Conservation (phyloP, 2,888 invertebrate genomes). For the Nomada ferruginata region DNA sequence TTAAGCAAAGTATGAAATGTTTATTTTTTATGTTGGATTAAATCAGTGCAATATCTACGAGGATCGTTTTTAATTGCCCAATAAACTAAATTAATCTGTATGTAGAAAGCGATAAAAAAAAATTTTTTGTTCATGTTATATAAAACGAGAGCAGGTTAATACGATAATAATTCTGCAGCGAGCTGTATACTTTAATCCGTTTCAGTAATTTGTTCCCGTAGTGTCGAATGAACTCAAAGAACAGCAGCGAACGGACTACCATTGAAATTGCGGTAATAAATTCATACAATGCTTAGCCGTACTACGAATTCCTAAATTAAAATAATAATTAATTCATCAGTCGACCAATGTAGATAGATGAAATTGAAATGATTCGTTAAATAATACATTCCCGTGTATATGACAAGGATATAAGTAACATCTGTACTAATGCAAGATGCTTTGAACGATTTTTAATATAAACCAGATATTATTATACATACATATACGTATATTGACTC, state of each 20-base stretch:
- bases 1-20: no score
- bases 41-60: no score
- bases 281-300: neutral
- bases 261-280: neutral
- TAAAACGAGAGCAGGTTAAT: neutral
- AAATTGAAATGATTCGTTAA: slow-evolving; percentile 5
- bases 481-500: no score
- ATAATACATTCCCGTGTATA: neutral
- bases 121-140: neutral
- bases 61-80: no score
- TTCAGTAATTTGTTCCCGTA: neutral
- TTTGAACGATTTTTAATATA: slow-evolving; percentile 10
- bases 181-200: neutral
- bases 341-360: neutral
- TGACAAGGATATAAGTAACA: neutral
- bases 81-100: no score
- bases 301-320: neutral
- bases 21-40: no score
- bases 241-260: neutral
- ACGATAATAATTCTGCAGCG: slow-evolving; percentile 5
- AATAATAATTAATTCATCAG: slow-evolving; percentile 22
- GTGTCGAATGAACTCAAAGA: neutral
- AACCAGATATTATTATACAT: neutral
- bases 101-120: neutral
- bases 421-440: neutral